Conservation (phyloP, 2,888 invertebrate genomes). For the Gari tellinella region DNA sequence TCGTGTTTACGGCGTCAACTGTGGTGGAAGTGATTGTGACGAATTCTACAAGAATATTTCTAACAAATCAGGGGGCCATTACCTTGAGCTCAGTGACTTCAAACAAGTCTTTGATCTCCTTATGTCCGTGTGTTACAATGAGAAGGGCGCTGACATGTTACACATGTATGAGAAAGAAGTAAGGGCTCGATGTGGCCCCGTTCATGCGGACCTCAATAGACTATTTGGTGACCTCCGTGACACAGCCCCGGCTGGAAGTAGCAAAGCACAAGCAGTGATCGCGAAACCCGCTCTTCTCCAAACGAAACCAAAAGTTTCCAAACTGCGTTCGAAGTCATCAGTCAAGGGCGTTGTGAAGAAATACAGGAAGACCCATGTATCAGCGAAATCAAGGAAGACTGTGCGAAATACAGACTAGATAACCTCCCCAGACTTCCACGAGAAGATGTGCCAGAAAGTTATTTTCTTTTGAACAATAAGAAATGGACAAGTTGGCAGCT, state of each 20-base stretch:
- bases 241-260: too few relatives aligned
- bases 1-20: conserved; percentile 70
- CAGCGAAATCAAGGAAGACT: too few relatives aligned
- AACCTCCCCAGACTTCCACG: conserved; percentile 46
- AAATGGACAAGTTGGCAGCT: conserved; percentile 66
- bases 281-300: too few relatives aligned
- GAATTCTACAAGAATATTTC: conserved; percentile 75
- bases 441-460: conserved; percentile 60
- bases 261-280: too few relatives aligned
- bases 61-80: conserved; percentile 68
- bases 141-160: conserved; percentile 72
- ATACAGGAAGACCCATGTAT: too few relatives aligned
- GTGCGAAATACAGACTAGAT: too few relatives aligned
- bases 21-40: conserved; percentile 42
- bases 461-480: conserved; percentile 59
- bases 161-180: too few relatives aligned
- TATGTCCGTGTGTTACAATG: conserved; percentile 82
- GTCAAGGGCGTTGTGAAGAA: too few relatives aligned
- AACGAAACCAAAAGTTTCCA: too few relatives aligned
- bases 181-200: conserved; percentile 54
- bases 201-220: conserved; percentile 67
- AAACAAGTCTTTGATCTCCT: conserved; percentile 78
- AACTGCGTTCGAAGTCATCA: too few relatives aligned
- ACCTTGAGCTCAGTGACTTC: conserved; percentile 75
- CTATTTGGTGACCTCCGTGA: conserved; percentile 66